These are phyloP conservation scores for Haliclona indistincta DNA, from an alignment of 37 sponge, comb jelly and placozoan genomes.

Conservation along the genomic window DNA sequence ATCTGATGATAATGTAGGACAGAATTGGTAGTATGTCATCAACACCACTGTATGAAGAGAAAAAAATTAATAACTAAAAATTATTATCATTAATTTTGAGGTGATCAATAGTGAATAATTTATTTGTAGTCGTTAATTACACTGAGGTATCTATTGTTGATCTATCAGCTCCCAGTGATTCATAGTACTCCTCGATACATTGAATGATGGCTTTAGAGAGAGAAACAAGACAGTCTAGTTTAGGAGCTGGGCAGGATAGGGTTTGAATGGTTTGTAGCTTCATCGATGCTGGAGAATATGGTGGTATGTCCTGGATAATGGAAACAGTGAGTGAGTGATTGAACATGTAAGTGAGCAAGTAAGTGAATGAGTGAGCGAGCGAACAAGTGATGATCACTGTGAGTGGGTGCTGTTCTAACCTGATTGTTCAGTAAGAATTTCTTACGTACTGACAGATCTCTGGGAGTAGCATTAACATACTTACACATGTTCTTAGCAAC, in stretches of 20 bases:
- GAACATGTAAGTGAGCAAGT: too few relatives aligned
- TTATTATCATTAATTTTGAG: background rate
- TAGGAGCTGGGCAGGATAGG: conserved; percentile 47
- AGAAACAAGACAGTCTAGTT: conserved; percentile 60
- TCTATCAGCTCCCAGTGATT: background rate
- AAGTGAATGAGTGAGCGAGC: too few relatives aligned
- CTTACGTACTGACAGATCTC: conserved; percentile 59
- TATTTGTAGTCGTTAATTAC: background rate
- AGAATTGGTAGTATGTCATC: conserved; percentile 94
- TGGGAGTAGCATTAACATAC: conserved; percentile 54
- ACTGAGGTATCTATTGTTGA: background rate
- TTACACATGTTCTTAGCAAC: conserved; percentile 70
- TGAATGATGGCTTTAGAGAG: conserved; percentile 49
- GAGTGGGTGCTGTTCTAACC: conserved; percentile 19
- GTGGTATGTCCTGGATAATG: conserved; percentile 32
- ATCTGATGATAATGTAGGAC: conserved; percentile 64
- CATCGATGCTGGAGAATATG: conserved; percentile 54
- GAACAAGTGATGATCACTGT: background rate
- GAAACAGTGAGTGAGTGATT: too few relatives aligned
- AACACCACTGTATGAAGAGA: conserved; percentile 54
- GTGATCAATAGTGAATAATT: background rate
- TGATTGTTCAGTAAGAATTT: conserved; percentile 65
- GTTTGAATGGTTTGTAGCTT: conserved; percentile 32
- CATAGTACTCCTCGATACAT: conserved; percentile 65
- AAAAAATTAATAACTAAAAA: background rate